A percentile compares a stretch with the other conserved stretches of the same genome.
These are phyloP conservation scores for Apomyelois bistriatella DNA, from an alignment of 2,888 invertebrate genomes.

Conservation along the genomic window DNA sequence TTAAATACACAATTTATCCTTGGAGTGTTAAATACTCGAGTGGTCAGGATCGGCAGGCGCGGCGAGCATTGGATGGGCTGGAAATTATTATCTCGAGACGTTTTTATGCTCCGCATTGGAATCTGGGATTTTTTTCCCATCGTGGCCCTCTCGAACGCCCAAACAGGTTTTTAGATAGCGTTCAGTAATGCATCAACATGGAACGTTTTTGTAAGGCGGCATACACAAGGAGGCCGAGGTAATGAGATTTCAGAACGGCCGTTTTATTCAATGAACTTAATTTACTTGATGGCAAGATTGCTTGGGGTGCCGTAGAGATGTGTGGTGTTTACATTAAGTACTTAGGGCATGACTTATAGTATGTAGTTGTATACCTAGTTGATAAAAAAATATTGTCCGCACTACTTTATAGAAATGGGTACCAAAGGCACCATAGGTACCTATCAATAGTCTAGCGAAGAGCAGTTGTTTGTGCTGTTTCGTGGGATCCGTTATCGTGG, in stretches of 20 bases:
- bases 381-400: background rate
- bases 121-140: slow-evolving; percentile 74
- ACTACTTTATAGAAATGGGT: no score
- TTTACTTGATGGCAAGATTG: slow-evolving; percentile 28
- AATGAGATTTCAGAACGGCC: slow-evolving; percentile 64
- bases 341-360: background rate
- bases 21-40: slow-evolving; percentile 58
- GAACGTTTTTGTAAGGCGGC: slow-evolving; percentile 73
- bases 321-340: background rate
- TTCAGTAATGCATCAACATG: slow-evolving; percentile 76
- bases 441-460: no score
- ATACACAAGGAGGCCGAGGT: slow-evolving; percentile 64
- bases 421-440: no score
- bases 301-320: background rate
- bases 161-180: slow-evolving; percentile 79
- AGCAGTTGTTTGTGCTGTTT: no score
- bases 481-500: no score
- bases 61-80: slow-evolving; percentile 59
- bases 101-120: slow-evolving; percentile 77
- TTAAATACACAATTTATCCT: slow-evolving; percentile 35
- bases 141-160: slow-evolving; percentile 64
- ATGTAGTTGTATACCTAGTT: background rate
- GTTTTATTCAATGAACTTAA: slow-evolving; percentile 58
- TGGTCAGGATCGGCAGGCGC: slow-evolving; percentile 47
- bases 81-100: slow-evolving; percentile 75